Percentiles rank a stretch among this genome's conserved stretches.
phyloP scores from a whole-genome alignment of 2,888 invertebrate species.

The Apodemia mormo region DNA sequence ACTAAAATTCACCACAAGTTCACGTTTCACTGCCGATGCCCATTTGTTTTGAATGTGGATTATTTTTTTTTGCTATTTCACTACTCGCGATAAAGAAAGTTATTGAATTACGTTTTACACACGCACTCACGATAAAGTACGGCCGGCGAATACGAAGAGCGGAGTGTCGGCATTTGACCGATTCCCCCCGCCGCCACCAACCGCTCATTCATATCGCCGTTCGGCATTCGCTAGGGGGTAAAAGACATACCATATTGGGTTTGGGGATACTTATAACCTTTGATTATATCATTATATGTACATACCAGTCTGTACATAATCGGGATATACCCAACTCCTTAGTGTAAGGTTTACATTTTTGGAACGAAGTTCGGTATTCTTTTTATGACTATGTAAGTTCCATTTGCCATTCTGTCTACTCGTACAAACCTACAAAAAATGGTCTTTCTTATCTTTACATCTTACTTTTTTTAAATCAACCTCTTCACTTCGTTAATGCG shows the following conservation, averaged over 20 bases:
- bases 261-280: conserved; percentile 25
- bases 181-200: conserved; percentile 44
- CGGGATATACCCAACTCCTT: neutral
- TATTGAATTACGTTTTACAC: conserved; percentile 41
- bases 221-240: conserved; percentile 54
- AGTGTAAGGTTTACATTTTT: neutral
- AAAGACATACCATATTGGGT: conserved; percentile 47
- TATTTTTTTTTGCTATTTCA: conserved; percentile 67
- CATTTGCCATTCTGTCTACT: neutral
- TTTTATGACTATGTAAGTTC: conserved; percentile 2
- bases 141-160: conserved; percentile 62
- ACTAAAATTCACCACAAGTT: conserved; percentile 68
- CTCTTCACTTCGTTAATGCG: too few relatives aligned
- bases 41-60: conserved; percentile 71
- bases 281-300: too few relatives aligned
- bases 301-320: too few relatives aligned
- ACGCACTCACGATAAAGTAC: conserved; percentile 54
- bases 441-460: too few relatives aligned
- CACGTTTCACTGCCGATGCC: conserved; percentile 71
- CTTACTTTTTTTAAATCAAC: too few relatives aligned
- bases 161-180: conserved; percentile 43
- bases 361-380: too few relatives aligned
- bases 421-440: too few relatives aligned
- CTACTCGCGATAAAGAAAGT: conserved; percentile 65
- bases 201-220: conserved; percentile 66